Percentiles rank a stretch among this genome's conserved stretches.
Evolutionary conservation across 2,888 invertebrate genomes (phyloP).

Genomic region (Bombylius major): DNA sequence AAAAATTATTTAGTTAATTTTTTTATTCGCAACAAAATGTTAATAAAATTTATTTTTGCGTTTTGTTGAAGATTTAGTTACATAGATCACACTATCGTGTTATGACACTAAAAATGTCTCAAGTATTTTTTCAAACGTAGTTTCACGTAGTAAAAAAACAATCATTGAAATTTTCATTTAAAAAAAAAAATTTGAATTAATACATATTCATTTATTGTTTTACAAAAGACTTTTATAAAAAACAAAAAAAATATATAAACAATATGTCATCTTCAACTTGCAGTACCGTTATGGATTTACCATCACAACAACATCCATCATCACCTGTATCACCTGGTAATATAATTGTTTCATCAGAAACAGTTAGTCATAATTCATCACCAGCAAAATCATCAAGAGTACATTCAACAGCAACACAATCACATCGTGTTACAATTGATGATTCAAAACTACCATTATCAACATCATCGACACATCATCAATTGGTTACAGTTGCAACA

Average conservation of each 20-base stretch:
- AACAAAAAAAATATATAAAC: background rate
- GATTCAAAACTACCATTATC: conserved; percentile 31
- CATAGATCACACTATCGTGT: no score
- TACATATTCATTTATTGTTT: no score
- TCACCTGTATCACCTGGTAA: conserved; percentile 63
- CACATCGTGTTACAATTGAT: conserved; percentile 36
- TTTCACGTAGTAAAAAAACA: no score
- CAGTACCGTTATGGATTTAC: conserved; percentile 18
- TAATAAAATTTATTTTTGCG: no score
- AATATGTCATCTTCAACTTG: conserved; percentile 11
- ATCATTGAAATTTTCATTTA: no score
- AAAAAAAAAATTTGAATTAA: no score
- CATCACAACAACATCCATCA: conserved; percentile 44
- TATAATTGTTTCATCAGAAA: conserved; percentile 62
- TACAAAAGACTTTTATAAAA: no score
- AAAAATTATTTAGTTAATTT: no score
- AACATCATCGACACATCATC: conserved; percentile 26
- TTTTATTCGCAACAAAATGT: no score
- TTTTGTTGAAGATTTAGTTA: no score
- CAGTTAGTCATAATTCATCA: conserved; percentile 53
- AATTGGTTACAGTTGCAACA: conserved; percentile 15
- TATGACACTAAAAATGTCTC: no score
- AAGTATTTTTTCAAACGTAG: no score
- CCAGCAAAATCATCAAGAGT: conserved; percentile 39
- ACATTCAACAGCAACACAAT: conserved; percentile 26